These are phyloP conservation scores for Orchestia grillus DNA, from an alignment of 1,140 invertebrate genomes.

Conservation along the genomic window DNA sequence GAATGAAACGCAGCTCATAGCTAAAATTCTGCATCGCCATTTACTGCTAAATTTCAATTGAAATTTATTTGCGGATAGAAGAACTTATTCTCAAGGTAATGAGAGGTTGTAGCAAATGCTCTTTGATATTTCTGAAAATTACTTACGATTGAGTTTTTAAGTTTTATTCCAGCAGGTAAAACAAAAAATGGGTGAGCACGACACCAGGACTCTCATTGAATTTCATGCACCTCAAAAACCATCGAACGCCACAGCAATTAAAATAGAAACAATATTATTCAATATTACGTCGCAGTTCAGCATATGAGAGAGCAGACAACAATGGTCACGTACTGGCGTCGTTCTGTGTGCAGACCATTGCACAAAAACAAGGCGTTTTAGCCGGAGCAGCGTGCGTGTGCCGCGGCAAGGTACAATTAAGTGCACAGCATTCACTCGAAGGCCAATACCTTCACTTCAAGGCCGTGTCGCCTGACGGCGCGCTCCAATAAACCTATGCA, in stretches of 20 bases:
- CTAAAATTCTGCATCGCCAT: not conserved
- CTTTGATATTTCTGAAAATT: not conserved
- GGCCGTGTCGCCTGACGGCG: not conserved
- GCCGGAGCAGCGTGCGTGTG: not conserved
- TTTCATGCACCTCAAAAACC: not conserved
- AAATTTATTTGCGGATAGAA: not conserved
- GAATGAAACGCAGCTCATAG: not conserved
- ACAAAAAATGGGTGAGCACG: not conserved
- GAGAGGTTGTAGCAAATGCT: not conserved
- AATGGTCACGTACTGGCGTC: not conserved
- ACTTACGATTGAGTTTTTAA: not conserved
- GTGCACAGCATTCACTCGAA: not conserved
- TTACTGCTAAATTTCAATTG: too few species aligned
- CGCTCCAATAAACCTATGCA: not conserved
- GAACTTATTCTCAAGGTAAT: not conserved
- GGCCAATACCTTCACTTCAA: not conserved
- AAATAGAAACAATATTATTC: not conserved
- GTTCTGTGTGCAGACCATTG: not conserved
- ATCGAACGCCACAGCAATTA: too few species aligned
- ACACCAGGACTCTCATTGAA: not conserved
- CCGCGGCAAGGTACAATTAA: not conserved
- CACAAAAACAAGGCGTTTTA: not conserved
- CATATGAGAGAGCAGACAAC: not conserved
- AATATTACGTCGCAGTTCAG: not conserved
- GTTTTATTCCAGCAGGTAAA: not conserved